Percentiles rank a stretch among this genome's conserved stretches.
Conservation (phyloP, 2,797 vertebrate genomes). For the Enoplosus armatus region DNA sequence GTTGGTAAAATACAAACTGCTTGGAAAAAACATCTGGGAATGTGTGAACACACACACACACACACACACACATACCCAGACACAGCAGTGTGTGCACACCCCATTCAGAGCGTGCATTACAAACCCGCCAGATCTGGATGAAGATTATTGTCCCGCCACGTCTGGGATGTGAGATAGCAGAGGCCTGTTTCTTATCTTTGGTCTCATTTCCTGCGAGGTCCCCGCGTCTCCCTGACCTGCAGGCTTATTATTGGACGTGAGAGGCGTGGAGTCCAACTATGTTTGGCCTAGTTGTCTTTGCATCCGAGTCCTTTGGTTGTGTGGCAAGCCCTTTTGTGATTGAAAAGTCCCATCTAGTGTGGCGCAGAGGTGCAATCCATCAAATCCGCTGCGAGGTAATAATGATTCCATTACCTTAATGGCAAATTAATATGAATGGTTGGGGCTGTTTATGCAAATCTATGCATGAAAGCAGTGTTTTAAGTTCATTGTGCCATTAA, state of each 20-base stretch:
- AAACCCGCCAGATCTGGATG: constrained; percentile 36
- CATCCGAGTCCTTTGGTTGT: no score
- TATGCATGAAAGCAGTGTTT: not conserved
- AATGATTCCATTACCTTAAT: not conserved
- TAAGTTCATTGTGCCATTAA: no score
- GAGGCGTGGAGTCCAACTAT: not conserved
- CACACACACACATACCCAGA: not conserved
- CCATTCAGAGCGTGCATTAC: constrained; percentile 1
- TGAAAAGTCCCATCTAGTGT: not conserved
- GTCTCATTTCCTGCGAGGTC: constrained; percentile 63
- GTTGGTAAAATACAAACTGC: constrained; percentile 66
- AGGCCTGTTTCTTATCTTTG: constrained; percentile 40
- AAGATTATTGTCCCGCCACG: constrained; percentile 45
- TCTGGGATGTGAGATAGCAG: constrained; percentile 40
- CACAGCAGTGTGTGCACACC: constrained; percentile 8
- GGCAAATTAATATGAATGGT: not conserved
- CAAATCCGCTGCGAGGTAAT: not conserved
- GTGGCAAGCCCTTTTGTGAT: not conserved
- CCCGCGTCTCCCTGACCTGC: constrained; percentile 13
- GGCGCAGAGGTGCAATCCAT: not conserved
- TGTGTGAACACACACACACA: constrained; percentile 9
- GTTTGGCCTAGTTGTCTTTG: not conserved
- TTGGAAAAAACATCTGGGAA: constrained; percentile 48
- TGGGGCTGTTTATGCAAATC: not conserved
- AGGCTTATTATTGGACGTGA: constrained; percentile 4